Evolutionary conservation across 2,113 vertebrate genomes (phyloP).

Genomic region (Odocoileus virginianus): DNA sequence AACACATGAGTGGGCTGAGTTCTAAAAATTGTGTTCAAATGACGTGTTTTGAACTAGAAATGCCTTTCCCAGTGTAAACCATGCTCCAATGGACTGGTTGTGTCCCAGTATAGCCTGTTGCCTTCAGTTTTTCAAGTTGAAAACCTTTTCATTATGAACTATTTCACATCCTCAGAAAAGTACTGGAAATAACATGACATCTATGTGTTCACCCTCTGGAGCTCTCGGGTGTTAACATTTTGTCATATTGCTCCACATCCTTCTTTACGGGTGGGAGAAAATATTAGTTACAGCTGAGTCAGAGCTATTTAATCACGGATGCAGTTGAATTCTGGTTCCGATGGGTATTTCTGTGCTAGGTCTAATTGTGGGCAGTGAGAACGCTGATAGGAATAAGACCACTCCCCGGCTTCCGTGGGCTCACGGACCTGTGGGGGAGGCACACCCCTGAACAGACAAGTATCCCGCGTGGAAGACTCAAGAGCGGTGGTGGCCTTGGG

Average conservation of each 20-base stretch:
- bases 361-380: background rate
- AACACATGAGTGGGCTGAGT: background rate
- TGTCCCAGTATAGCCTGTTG: background rate
- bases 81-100: background rate
- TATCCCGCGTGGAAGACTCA: background rate
- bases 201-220: background rate
- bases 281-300: background rate
- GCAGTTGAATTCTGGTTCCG: background rate
- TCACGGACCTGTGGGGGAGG: background rate
- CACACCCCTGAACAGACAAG: background rate
- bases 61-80: background rate
- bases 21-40: background rate
- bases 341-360: background rate
- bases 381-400: accelerated
- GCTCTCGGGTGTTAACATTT: conserved; percentile 30
- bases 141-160: conserved; percentile 16
- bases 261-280: background rate
- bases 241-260: background rate
- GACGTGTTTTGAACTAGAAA: background rate
- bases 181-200: conserved; percentile 3
- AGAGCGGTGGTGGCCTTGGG: background rate
- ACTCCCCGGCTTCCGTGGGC: background rate
- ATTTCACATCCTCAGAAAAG: conserved; percentile 7
- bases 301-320: background rate
- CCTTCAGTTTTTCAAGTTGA: background rate